Evolutionary conservation across 2,797 vertebrate genomes (phyloP).

Genomic region (Lophius americanus): DNA sequence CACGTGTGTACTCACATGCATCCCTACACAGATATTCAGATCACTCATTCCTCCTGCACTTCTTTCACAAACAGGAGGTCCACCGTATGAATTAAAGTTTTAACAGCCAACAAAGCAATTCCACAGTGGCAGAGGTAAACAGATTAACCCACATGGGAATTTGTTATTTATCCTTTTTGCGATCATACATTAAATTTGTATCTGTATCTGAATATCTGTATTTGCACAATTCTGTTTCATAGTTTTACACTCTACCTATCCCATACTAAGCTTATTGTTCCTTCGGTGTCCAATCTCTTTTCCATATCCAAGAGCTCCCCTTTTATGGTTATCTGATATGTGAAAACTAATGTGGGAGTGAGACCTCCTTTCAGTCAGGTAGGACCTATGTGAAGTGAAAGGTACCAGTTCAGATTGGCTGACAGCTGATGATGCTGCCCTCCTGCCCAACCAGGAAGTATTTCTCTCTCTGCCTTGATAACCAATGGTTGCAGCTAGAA

Average conservation of each 20-base stretch:
- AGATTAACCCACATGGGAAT: conserved; percentile 11
- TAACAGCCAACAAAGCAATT: conserved; percentile 13
- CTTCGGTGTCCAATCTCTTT: conserved; percentile 1
- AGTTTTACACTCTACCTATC: background rate
- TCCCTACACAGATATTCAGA: background rate
- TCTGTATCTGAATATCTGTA: background rate
- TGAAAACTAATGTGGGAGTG: too few relatives aligned
- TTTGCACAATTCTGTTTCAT: background rate
- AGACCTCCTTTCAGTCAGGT: too few relatives aligned
- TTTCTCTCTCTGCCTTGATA: too few relatives aligned
- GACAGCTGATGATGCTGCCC: too few relatives aligned
- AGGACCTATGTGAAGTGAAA: too few relatives aligned
- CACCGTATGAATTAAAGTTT: conserved; percentile 6
- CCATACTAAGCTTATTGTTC: background rate
- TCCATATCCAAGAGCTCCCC: background rate
- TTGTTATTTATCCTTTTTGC: background rate
- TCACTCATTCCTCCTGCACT: conserved; percentile 4
- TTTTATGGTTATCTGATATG: too few relatives aligned
- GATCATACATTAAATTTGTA: background rate
- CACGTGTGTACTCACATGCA: conserved; percentile 5
- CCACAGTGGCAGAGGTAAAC: conserved; percentile 11
- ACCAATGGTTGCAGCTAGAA: too few relatives aligned
- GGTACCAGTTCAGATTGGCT: too few relatives aligned
- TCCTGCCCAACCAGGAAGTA: too few relatives aligned
- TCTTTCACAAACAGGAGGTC: conserved; percentile 21